A percentile compares a stretch with the other conserved stretches of the same genome.
phyloP scores from a whole-genome alignment of 1,140 invertebrate genomes.

The Platorchestia sp. region DNA sequence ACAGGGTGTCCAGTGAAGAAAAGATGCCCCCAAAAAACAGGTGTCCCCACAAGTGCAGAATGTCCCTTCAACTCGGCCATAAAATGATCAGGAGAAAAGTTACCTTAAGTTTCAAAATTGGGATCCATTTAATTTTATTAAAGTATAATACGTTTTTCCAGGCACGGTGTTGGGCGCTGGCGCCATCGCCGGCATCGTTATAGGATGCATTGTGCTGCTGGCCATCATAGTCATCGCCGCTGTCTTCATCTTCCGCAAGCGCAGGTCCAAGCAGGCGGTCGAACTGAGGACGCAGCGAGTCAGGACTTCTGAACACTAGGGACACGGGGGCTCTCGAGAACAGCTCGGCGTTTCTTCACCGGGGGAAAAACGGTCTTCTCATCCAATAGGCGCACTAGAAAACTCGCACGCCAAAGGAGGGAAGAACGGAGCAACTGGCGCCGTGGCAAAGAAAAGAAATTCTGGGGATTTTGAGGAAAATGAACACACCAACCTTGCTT shows the following conservation, averaged over 20 bases:
- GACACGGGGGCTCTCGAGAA: constrained; percentile 23
- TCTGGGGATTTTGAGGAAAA: neutral
- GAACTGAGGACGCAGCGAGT: constrained; percentile 10
- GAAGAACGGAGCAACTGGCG: neutral
- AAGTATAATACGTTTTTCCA: neutral
- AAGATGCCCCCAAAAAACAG: too few relatives aligned
- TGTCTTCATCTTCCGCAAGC: neutral
- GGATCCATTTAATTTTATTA: neutral
- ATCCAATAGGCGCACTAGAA: neutral
- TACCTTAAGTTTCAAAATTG: neutral
- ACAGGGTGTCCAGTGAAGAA: too few relatives aligned
- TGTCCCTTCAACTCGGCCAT: too few relatives aligned
- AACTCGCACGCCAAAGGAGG: neutral
- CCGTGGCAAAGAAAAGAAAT: neutral
- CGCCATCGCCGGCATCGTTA: constrained; percentile 29
- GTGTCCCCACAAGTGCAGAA: too few relatives aligned
- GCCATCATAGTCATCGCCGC: neutral
- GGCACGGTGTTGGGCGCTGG: constrained; percentile 14
- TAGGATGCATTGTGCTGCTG: neutral
- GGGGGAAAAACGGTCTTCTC: neutral
- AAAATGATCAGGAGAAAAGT: neutral
- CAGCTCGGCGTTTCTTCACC: neutral
- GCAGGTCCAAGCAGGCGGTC: neutral
- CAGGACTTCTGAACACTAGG: constrained; percentile 17
- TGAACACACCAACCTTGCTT: neutral